Base-by-base conservation (phyloP, 64 coral and sea anemone genomes). In the Montipora sp. region DNA sequence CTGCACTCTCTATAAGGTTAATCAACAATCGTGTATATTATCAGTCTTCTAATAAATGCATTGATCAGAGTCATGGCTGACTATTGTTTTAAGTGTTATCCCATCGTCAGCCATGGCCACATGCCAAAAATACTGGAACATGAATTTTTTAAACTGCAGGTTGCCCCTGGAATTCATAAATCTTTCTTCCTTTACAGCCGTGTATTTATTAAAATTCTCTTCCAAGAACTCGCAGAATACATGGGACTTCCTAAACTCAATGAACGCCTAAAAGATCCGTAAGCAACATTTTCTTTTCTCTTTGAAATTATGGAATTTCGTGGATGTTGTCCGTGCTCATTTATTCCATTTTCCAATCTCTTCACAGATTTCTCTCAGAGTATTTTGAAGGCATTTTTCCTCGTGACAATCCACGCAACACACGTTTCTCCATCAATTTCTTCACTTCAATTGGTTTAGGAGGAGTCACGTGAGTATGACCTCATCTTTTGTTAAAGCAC, bases 381-480 rank as follows among this genome's bases (percentile, higher is more conserved):
- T 99, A 99, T 81, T 99, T 99, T 73, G 98, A 99, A 90, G 98
- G 98, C 18, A 82, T 99, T 18, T 99, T 99, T 55, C 98, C 98
- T 5, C 94, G 88, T 2, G 98, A 99, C 79, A 96, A 94, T 50
- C 98, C 98, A 61, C 88, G 98, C 10, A 99, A 99, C 66, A 99
- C 98, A 19, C 95, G 94, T 53, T 99, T 99, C 81, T 95, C 98
- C 7, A 99, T 99, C 89, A 99, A 99, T 77, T 99, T 99, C 77
- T 99, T 99, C 81, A 99, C 98, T 14, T 95, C 98, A 16, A 96
- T 99, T 85, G 98, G 98, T 24, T 90, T 99, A 19, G 98, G 98
- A 81, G 98, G 98, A 11, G 89, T 99, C 58, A 99, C 98, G 98
- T 96, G 91, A 89, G 98, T 96, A 89, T 11, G 1, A 63, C 47